phyloP scores from a whole-genome alignment of 2,888 invertebrate species.

The Uropetala carovei region DNA sequence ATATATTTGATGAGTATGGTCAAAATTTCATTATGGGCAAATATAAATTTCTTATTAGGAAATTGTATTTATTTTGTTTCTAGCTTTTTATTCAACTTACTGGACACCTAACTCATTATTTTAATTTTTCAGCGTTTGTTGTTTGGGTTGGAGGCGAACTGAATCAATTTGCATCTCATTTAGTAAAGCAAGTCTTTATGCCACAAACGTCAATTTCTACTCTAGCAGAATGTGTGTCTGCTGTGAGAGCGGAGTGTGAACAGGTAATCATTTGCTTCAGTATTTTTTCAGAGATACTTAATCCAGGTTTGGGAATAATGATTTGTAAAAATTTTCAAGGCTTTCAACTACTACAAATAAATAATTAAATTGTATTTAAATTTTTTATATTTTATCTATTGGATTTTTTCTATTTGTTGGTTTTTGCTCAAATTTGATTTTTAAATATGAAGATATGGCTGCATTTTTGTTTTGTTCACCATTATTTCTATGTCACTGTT shows the following conservation, averaged over 20 bases:
- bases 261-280: constrained; percentile 75
- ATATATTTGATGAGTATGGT: no score
- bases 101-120: not conserved
- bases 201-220: constrained; percentile 91
- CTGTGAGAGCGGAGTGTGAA: constrained; percentile 86
- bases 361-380: not conserved
- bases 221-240: constrained; percentile 90
- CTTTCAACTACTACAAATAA: not conserved
- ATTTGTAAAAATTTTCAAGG: not conserved
- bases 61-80: no score
- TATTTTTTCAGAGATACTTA: constrained; percentile 55
- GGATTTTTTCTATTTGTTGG: no score
- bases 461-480: no score
- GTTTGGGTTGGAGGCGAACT: constrained; percentile 94
- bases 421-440: no score
- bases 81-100: no score
- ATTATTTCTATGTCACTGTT: no score
- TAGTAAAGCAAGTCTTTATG: constrained; percentile 92
- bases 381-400: no score
- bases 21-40: no score
- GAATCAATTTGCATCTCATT: constrained; percentile 86
- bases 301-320: constrained; percentile 74
- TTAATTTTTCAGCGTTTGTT: constrained; percentile 83
- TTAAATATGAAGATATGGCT: no score
- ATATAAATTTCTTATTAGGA: no score